phyloP scores from a whole-genome alignment of 2,888 invertebrate genomes.

The Ecdyonurus torrentis region DNA sequence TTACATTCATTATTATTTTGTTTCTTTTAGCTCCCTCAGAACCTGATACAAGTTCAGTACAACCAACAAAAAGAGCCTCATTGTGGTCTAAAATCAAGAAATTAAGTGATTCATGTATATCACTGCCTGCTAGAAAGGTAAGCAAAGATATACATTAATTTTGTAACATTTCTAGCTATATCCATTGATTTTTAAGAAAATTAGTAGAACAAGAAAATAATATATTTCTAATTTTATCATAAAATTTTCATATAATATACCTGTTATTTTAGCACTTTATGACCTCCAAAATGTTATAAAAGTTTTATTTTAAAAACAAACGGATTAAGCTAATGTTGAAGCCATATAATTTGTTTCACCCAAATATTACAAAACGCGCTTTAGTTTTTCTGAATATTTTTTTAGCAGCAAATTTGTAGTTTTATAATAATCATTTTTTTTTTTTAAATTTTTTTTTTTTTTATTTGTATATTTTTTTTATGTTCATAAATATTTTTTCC shows the following conservation, averaged over 20 bases:
- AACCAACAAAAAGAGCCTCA: background rate
- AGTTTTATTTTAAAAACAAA: too few relatives aligned
- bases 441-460: background rate
- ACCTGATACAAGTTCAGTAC: background rate
- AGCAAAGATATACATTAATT: too few relatives aligned
- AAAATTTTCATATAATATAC: background rate
- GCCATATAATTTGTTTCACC: too few relatives aligned
- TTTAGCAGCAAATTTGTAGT: too few relatives aligned
- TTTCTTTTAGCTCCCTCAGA: background rate
- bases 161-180: background rate
- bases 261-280: too few relatives aligned
- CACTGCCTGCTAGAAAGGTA: background rate
- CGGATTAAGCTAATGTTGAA: too few relatives aligned
- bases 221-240: background rate
- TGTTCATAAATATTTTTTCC: background rate
- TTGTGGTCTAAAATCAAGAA: background rate
- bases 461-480: background rate
- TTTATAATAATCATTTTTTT: too few relatives aligned
- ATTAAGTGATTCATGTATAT: background rate
- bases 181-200: background rate
- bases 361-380: too few relatives aligned
- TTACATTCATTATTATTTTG: too few relatives aligned
- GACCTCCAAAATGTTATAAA: too few relatives aligned
- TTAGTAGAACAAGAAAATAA: background rate
- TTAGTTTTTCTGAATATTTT: too few relatives aligned